Evolutionary conservation across 1,140 invertebrate genomes (phyloP), one percentile per base, ranked within the genome.

Genomic region (Luehdorfia chinensis): DNA sequence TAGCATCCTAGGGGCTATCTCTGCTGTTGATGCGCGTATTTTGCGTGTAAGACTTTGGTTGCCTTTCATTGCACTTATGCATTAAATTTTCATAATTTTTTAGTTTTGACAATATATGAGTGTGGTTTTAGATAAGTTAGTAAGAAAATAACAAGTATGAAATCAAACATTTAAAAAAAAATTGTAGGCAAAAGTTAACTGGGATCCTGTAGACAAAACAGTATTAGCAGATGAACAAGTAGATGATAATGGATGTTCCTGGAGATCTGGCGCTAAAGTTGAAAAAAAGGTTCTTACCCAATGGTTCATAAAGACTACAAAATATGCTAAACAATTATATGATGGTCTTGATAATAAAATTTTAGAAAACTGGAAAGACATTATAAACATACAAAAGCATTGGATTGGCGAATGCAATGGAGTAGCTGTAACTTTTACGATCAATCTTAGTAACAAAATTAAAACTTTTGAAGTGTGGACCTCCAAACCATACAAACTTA

Each of bases 161-260:
- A n/a, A n/a, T n/a, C n/a, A n/a, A n/a, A n/a, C n/a, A n/a, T n/a
- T n/a, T n/a, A n/a, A n/a, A 21, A 21, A 21, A 21, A 3, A 21
- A 21, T 21, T 21, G 19, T 31, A 94, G 91, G 93, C 95, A 9
- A 87, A 93, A 55, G 98, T 99, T 0, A 98, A 99, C 88, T 99
- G 98, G 98, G 98, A 99, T 91, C 98, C 98, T 0, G 89, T 99
- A 1, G 98, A 99, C 88, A 83, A 96, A 79, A 99, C 98, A 7
- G 98, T 99, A 2, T 80, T 99, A 45, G 98, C 98, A 9, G 94
- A 99, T 88, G 98, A 99, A 84, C 98, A 99, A 91, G 95, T 99
- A 15, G 97, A 98, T 88, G 91, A 92, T 30, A 90, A 95, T 75
- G 96, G 97, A 12, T 90, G 89, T 58, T 98, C 97, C 0, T 99